phyloP scores from a whole-genome alignment of 2,797 vertebrate species.

The Semotilus atromaculatus region DNA sequence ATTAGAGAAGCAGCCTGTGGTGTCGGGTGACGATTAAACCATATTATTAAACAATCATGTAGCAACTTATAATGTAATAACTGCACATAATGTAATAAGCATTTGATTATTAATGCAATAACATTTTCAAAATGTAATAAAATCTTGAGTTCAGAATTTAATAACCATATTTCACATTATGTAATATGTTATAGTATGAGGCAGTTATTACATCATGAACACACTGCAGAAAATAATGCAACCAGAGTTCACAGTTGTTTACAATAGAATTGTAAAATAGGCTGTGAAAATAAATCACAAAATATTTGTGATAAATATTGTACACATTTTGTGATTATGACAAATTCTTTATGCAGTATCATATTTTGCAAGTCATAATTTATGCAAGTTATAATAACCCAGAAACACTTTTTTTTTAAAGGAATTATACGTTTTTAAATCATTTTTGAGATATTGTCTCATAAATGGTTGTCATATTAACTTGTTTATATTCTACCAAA shows the following conservation, averaged over 20 bases:
- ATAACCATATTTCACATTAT: background rate
- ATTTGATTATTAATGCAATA: background rate
- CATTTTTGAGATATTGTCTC: background rate
- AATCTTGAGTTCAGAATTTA: background rate
- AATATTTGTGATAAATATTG: too few species aligned
- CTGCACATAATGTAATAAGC: background rate
- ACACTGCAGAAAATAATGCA: background rate
- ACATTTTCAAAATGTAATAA: background rate
- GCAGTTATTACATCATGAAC: background rate
- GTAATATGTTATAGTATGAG: background rate
- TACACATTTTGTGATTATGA: background rate
- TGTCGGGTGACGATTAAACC: background rate
- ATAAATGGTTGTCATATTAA: background rate
- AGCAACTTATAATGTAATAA: background rate
- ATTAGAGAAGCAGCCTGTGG: slow-evolving; percentile 47
- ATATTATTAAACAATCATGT: background rate
- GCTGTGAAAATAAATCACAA: too few species aligned
- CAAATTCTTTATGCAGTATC: too few species aligned
- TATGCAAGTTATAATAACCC: background rate
- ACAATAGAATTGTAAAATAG: background rate
- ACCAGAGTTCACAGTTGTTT: background rate
- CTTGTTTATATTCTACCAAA: background rate
- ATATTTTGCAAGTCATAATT: too few species aligned
- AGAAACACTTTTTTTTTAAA: background rate
- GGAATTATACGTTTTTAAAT: background rate